These are phyloP conservation scores for Falco rusticolus DNA, from an alignment of 2,797 vertebrate species.

Conservation along the genomic window DNA sequence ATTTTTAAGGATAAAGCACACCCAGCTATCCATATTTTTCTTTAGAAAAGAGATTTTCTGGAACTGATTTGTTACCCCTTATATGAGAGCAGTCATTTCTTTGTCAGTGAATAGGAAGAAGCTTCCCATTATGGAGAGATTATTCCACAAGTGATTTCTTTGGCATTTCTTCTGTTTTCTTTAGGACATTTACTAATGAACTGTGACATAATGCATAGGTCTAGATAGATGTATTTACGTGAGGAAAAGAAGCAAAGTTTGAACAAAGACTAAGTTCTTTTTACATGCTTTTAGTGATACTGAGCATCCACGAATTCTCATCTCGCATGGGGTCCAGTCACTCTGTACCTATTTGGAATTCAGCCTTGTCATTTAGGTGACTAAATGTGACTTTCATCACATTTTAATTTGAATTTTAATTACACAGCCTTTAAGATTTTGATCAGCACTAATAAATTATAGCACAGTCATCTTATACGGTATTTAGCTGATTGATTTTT, in stretches of 20 bases:
- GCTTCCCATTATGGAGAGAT: neutral
- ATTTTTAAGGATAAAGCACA: neutral
- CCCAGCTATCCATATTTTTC: neutral
- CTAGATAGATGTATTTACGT: neutral
- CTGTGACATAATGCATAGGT: neutral
- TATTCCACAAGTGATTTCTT: neutral
- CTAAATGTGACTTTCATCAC: slow-evolving; percentile 65
- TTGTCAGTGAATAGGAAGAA: neutral
- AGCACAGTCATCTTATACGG: slow-evolving; percentile 20
- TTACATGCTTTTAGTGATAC: neutral
- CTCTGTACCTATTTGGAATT: slow-evolving; percentile 44
- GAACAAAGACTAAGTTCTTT: neutral
- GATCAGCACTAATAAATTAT: slow-evolving; percentile 65
- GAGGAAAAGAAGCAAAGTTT: neutral
- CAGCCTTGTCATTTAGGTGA: slow-evolving; percentile 37
- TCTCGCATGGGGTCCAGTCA: neutral
- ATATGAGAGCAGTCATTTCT: neutral
- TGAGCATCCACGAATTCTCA: neutral
- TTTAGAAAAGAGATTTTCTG: neutral
- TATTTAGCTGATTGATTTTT: slow-evolving; percentile 67
- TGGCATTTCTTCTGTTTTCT: neutral
- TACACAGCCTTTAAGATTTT: slow-evolving; percentile 64
- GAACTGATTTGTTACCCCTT: neutral
- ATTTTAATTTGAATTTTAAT: slow-evolving; percentile 71
- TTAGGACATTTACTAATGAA: neutral